Evolutionary conservation across 2,797 vertebrate species (phyloP), one percentile per base, ranked within the genome.

Genomic region (Cuculus canorus): DNA sequence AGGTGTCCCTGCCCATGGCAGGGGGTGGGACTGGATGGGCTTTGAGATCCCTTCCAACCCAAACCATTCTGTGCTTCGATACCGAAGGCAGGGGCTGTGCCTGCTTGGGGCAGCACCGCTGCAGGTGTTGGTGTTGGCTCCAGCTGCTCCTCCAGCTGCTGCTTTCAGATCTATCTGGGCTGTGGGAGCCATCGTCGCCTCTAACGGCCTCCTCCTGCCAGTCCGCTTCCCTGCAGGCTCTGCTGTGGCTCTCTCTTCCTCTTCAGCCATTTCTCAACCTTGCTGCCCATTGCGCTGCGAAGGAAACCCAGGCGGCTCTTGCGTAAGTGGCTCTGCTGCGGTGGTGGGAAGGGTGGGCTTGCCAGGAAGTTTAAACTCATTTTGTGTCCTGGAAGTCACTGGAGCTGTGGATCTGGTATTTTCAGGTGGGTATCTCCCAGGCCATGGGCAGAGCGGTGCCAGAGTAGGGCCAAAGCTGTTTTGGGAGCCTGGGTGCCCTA

Each of bases 311-410:
- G 52, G 25, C 2, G 5, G 61, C 7, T 78, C 75, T 97, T 95
- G 92, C 63, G 2, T 13, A 81, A 95, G 65, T 9, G 24, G 39
- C 89, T 73, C 33, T 35, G 82, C 76, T 0, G 11, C 6, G 1
- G 63, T 16, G 80, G 48, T 43, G 71, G 92, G 92, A 33, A 48
- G 72, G 78, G 63, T 1, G 19, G 89, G 24, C n/a, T 95, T 35
- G 71, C 73, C 63, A 13, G 90, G 80, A 83, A 73, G 77, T 48
- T 80, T 50, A 27, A 86, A 50, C 59, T 27, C 5, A 3, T 56
- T 50, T 90, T 88, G 63, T 82, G 89, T 96, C 56, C 86, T 96
- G 81, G 72, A 93, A 89, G 86, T 18, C 63, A 23, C 27, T 10
- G 3, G 79, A 59, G 69, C 66, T 47, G 66, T 0, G 25, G 59